Conservation (phyloP, 2,888 invertebrate genomes). For the Iphiclides podalirius region DNA sequence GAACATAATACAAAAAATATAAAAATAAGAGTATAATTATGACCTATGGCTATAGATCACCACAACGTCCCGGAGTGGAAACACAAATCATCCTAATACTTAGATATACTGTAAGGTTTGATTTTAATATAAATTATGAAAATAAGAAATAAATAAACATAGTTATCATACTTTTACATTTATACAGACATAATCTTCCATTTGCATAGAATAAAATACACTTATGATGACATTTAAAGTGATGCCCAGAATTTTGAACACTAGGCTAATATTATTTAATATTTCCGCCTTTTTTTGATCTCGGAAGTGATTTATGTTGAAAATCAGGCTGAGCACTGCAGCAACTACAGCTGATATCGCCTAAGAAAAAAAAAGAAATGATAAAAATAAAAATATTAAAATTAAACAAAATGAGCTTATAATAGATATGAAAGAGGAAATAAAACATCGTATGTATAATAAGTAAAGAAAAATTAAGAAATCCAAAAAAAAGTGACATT, state of each 20-base stretch:
- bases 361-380: constrained; percentile 63
- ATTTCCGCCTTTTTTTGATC: constrained; percentile 80
- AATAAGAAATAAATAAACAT: no score
- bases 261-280: constrained; percentile 80
- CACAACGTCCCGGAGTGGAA: no score
- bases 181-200: constrained; percentile 45
- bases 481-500: constrained; percentile 27
- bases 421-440: no score
- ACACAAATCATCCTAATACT: no score
- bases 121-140: no score
- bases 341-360: constrained; percentile 81
- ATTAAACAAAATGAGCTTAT: not conserved
- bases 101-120: no score
- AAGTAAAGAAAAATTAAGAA: constrained; percentile 29
- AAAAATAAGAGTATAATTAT: no score
- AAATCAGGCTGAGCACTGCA: constrained; percentile 78
- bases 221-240: constrained; percentile 81
- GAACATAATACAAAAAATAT: no score
- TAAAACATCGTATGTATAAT: no score
- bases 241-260: constrained; percentile 80
- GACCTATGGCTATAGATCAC: no score
- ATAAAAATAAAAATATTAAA: constrained; percentile 37
- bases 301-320: constrained; percentile 81
- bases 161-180: not conserved
- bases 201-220: constrained; percentile 77